phyloP scores from a whole-genome alignment of 2,888 invertebrate species.

The Drosophila imparisetae region DNA sequence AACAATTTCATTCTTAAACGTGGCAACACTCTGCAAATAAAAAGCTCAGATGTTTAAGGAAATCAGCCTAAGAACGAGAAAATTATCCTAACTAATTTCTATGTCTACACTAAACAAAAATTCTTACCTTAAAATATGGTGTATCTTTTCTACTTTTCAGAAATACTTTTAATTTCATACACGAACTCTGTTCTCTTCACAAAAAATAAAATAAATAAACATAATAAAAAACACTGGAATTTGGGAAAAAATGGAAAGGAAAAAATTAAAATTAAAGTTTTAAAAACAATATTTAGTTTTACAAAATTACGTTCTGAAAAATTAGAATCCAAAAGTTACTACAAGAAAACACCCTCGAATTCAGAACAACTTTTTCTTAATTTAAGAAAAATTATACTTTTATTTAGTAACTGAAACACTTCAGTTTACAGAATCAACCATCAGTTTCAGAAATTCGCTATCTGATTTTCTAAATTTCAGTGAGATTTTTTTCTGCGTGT shows the following conservation, averaged over 20 bases:
- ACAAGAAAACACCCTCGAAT: not conserved
- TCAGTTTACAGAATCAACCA: not conserved
- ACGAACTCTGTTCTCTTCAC: too few species aligned
- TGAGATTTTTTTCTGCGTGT: not conserved
- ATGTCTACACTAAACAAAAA: not conserved
- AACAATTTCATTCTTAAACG: constrained; percentile 27
- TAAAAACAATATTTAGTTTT: not conserved
- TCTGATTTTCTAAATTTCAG: not conserved
- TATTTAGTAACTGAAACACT: not conserved
- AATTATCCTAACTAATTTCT: not conserved
- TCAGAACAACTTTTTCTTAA: not conserved
- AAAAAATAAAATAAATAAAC: too few species aligned
- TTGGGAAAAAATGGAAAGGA: too few species aligned
- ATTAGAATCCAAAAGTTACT: not conserved
- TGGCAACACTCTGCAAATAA: constrained; percentile 3
- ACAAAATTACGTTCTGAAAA: not conserved
- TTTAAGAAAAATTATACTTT: too few species aligned
- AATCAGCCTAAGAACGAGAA: not conserved
- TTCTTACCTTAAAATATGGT: not conserved
- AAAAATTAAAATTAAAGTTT: too few species aligned
- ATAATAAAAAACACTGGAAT: too few species aligned
- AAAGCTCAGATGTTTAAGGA: not conserved
- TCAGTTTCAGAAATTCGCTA: not conserved
- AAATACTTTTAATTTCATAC: not conserved
- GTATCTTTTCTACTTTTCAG: not conserved